Conservation (phyloP, 2,797 vertebrate species). For the Sebastes matsubarae region DNA sequence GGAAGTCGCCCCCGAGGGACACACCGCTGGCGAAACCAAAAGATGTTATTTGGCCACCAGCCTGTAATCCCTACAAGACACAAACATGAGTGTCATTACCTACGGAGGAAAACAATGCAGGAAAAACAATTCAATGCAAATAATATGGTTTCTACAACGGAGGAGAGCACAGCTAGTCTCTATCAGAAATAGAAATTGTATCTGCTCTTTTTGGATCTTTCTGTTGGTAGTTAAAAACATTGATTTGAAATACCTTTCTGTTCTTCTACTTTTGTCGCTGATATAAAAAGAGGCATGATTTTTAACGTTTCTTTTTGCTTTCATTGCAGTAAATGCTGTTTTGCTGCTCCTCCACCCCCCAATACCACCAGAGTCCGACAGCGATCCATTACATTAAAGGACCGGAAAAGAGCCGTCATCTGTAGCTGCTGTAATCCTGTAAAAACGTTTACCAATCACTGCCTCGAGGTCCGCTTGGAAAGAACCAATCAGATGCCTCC, state of each 20-base stretch:
- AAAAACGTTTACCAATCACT: no score
- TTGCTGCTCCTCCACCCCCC: not conserved
- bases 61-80: not conserved
- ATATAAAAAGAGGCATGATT: not conserved
- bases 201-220: not conserved
- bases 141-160: not conserved
- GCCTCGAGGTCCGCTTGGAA: no score
- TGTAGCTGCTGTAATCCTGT: no score
- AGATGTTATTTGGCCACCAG: constrained; percentile 7
- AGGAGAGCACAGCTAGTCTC: not conserved
- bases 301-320: not conserved
- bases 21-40: not conserved
- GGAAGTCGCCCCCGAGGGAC: constrained; percentile 20
- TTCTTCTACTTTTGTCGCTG: not conserved
- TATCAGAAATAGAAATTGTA: not conserved
- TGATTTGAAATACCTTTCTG: not conserved
- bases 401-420: no score
- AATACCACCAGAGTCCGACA: not conserved
- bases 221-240: not conserved
- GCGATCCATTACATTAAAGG: no score
- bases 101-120: not conserved
- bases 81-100: not conserved
- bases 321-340: not conserved
- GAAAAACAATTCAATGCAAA: constrained; percentile 8
- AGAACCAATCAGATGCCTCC: no score